These are phyloP conservation scores for Sciurus carolinensis DNA, from an alignment of 2,797 vertebrate species.

Conservation along the genomic window DNA sequence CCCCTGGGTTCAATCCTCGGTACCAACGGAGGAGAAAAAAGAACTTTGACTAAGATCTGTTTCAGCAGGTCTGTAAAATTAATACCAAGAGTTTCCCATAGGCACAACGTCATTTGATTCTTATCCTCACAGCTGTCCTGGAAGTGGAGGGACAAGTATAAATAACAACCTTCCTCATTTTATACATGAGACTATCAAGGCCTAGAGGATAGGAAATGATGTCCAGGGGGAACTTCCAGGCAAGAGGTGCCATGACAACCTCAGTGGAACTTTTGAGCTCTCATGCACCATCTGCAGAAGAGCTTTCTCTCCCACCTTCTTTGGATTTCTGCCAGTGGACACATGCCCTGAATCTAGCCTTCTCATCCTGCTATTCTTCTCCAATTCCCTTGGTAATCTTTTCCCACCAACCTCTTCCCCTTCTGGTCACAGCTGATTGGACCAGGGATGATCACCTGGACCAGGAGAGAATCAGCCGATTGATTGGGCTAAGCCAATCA, in stretches of 20 bases:
- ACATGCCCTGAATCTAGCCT: not conserved
- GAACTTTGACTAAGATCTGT: too few species aligned
- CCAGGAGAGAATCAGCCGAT: not conserved
- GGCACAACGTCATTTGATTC: not conserved
- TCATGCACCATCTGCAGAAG: not conserved
- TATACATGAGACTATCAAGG: not conserved
- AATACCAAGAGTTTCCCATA: not conserved
- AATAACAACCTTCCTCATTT: not conserved
- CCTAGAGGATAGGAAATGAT: not conserved
- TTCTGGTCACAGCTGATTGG: not conserved
- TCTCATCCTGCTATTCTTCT: not conserved
- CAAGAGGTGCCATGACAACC: not conserved
- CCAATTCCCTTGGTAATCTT: not conserved
- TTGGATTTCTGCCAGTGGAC: not conserved
- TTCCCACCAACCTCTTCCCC: not conserved
- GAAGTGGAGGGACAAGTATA: not conserved
- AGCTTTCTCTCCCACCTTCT: not conserved
- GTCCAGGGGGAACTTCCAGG: not conserved
- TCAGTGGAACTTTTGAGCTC: not conserved
- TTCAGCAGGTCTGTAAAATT: too few species aligned
- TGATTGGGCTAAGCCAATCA: not conserved
- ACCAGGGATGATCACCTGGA: not conserved
- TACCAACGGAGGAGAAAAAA: too few species aligned
- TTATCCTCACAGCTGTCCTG: not conserved
- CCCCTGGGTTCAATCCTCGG: too few species aligned